Evolutionary conservation across 2,888 invertebrate species (phyloP).

Genomic region (Drosophila rubida): DNA sequence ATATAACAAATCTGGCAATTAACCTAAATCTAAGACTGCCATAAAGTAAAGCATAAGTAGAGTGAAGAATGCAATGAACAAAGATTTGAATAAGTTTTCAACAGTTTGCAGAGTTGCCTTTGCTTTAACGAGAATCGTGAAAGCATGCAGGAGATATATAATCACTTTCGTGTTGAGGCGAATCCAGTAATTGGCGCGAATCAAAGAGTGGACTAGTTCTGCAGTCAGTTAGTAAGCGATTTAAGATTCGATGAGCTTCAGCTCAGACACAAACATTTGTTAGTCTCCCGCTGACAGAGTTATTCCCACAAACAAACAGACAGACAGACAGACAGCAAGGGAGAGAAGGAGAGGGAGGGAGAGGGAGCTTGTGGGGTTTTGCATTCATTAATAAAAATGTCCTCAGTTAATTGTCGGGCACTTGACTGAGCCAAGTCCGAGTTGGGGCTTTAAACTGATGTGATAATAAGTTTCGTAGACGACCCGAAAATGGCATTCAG

Average conservation of each 20-base stretch:
- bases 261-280: background rate
- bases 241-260: background rate
- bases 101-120: no score
- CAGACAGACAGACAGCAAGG: background rate
- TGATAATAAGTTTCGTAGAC: conserved; percentile 53
- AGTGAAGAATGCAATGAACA: no score
- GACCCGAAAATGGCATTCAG: conserved; percentile 48
- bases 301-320: background rate
- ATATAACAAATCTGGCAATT: no score
- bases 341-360: background rate
- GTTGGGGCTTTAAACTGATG: conserved; percentile 42
- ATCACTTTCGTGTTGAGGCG: no score
- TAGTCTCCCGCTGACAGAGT: background rate
- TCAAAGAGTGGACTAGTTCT: background rate
- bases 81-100: no score
- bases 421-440: conserved; percentile 30
- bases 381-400: conserved; percentile 49
- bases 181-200: background rate
- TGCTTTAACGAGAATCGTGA: no score
- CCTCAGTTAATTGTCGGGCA: conserved; percentile 53
- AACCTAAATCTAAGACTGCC: no score
- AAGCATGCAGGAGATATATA: no score
- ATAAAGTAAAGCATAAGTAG: no score
- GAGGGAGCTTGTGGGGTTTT: background rate
- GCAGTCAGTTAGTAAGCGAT: conserved; percentile 7